phyloP scores from a whole-genome alignment of 2,113 vertebrate genomes.

The Prolemur simus region DNA sequence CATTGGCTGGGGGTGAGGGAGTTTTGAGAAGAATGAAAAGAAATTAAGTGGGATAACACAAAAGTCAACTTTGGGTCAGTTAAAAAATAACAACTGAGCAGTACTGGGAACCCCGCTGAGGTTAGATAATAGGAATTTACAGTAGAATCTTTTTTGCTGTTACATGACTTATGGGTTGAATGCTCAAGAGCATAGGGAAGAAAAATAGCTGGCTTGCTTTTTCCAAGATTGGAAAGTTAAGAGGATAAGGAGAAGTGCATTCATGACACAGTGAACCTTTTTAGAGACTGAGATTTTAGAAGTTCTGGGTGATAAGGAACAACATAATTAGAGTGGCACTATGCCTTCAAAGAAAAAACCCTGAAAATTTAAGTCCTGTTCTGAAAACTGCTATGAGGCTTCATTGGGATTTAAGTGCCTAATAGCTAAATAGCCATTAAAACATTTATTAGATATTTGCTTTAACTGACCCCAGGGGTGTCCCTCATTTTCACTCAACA shows the following conservation, averaged over 20 bases:
- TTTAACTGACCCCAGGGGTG: slow-evolving; percentile 55
- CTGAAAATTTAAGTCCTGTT: not conserved
- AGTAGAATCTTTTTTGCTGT: not conserved
- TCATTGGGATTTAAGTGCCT: slow-evolving; percentile 26
- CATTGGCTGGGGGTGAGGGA: not conserved
- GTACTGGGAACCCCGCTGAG: not conserved
- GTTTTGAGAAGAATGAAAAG: not conserved
- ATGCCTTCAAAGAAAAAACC: slow-evolving; percentile 45
- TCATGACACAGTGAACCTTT: not conserved
- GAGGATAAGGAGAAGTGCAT: not conserved
- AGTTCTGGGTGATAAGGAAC: not conserved
- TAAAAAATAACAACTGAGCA: not conserved
- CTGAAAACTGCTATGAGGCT: slow-evolving; percentile 18
- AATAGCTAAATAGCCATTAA: slow-evolving; percentile 56
- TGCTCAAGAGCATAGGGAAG: not conserved
- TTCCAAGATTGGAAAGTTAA: not conserved
- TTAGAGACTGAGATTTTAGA: not conserved
- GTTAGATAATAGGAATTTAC: not conserved
- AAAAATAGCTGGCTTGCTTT: not conserved
- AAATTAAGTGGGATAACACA: not conserved
- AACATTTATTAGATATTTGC: slow-evolving; percentile 55
- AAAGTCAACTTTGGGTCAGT: not conserved
- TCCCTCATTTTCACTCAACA: slow-evolving; percentile 61
- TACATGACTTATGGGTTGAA: not conserved
- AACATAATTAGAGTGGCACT: not conserved